Evolutionary conservation across 2,888 invertebrate genomes (phyloP), one percentile per base, ranked within the genome.

Genomic region (Idaea dimidiata): DNA sequence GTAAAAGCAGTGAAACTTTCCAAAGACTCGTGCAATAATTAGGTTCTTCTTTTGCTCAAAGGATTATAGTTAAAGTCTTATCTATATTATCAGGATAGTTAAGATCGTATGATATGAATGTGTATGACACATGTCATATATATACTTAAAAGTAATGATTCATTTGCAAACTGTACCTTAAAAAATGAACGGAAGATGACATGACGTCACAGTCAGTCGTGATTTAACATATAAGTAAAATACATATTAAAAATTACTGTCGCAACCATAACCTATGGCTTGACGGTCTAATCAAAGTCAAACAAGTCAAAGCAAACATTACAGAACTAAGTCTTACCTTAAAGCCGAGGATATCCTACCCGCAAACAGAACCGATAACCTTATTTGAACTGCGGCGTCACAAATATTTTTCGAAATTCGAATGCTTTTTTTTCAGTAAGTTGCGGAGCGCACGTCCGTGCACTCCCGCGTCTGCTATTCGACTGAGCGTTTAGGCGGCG

Each of bases 401-500:
- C 83, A 81, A 75, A 71, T 72, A 70, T 72, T 72, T 71, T 74
- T 70, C 63, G 64, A 75, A 75, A 72, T 74, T 76, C 70, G 72
- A 74, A 69, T 73, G 65, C 59, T 67, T 63, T 62, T 58, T 18
- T 61, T 65, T 57, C 59, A 63, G 58, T 66, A 61, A 57, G 60
- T 57, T 65, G 64, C 68, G 69, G 74, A 62, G 67, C 66, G 68
- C 63, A 82, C 87, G 84, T 75, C 82, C 75, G 74, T 67, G 18
- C 81, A 71, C 78, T 72, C 64, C 78, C 80, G 77, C 79, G 83
- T 79, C 78, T 72, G 68, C 72, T 67, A 73, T 73, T 71, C 79
- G 76, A 91, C 91, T 91, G 87, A 76, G 65, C 73, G 72, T 64
- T 72, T 66, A 85, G 84, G 87, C 87, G 89, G 87, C 89, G 89